These are phyloP conservation scores for Adelphocoris suturalis DNA, from an alignment of 2,888 invertebrate genomes.

Conservation along the genomic window DNA sequence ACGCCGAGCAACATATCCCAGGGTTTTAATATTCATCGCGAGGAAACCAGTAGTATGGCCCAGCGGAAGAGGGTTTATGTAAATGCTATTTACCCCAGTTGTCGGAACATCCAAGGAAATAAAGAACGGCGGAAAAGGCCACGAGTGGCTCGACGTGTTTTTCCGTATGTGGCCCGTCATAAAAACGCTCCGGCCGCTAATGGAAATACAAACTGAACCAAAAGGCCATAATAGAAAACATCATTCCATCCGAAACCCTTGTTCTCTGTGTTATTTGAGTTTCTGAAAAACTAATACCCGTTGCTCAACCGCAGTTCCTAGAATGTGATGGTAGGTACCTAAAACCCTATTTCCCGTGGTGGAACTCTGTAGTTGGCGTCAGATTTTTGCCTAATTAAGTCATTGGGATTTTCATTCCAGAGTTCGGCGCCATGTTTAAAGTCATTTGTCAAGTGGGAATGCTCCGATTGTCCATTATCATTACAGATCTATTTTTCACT, in stretches of 20 bases:
- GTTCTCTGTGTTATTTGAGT: background rate
- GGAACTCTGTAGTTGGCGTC: no score
- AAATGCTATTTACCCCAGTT: slow-evolving; percentile 36
- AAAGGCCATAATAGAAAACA: background rate
- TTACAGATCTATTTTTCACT: no score
- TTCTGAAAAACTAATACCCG: background rate
- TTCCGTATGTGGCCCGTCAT: slow-evolving; percentile 23
- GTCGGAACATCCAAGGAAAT: background rate
- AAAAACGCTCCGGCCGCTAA: slow-evolving; percentile 25
- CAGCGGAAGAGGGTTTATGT: slow-evolving; percentile 1
- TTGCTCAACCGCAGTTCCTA: no score
- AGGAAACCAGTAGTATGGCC: background rate
- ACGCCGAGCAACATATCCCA: background rate
- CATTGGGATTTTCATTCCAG: no score
- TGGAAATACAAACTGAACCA: slow-evolving; percentile 17
- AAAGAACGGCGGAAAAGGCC: background rate
- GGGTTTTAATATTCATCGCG: slow-evolving; percentile 28
- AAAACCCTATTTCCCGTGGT: no score
- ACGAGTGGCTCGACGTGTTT: background rate
- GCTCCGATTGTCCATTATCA: no score
- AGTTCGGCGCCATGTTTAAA: no score
- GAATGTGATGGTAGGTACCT: no score
- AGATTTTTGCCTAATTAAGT: no score
- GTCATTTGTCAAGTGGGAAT: no score
- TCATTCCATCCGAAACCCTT: background rate